A percentile compares a stretch with the other conserved stretches of the same genome.
Conservation (phyloP, 1,140 invertebrate genomes). For the Prorops nasuta region DNA sequence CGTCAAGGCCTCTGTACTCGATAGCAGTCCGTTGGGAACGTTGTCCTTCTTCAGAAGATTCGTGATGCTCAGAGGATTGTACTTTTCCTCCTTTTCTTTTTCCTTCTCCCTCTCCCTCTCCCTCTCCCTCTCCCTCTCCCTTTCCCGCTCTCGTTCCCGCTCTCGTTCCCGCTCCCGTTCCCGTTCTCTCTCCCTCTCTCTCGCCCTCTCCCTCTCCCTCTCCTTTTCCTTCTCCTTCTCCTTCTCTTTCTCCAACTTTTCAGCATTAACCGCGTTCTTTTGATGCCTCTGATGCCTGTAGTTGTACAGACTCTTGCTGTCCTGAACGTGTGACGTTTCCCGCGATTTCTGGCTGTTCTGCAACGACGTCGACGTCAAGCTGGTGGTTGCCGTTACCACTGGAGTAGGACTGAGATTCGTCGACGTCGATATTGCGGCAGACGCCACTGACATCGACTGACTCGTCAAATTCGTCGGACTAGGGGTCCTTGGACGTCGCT, state of each 20-base stretch:
- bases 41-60: conserved; percentile 68
- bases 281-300: conserved; percentile 42
- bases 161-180: conserved; percentile 22
- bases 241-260: conserved; percentile 29
- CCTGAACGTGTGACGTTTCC: conserved; percentile 37
- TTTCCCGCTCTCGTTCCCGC: conserved; percentile 20
- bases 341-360: conserved; percentile 40
- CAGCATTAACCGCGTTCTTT: conserved; percentile 41
- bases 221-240: conserved; percentile 24
- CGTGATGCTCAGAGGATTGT: conserved; percentile 67
- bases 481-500: conserved; percentile 78
- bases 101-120: conserved; percentile 29
- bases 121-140: conserved; percentile 4
- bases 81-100: conserved; percentile 57
- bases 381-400: conserved; percentile 17
- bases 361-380: conserved; percentile 32
- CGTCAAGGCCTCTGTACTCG: conserved; percentile 21
- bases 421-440: conserved; percentile 21
- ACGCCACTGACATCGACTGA: conserved; percentile 28
- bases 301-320: conserved; percentile 44
- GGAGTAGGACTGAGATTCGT: neutral
- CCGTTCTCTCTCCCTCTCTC: conserved; percentile 11
- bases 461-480: conserved; percentile 54
- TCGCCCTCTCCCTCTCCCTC: conserved; percentile 8
- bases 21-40: conserved; percentile 12